phyloP scores from a whole-genome alignment of 2,888 invertebrate genomes.

The Melanotus villosus region DNA sequence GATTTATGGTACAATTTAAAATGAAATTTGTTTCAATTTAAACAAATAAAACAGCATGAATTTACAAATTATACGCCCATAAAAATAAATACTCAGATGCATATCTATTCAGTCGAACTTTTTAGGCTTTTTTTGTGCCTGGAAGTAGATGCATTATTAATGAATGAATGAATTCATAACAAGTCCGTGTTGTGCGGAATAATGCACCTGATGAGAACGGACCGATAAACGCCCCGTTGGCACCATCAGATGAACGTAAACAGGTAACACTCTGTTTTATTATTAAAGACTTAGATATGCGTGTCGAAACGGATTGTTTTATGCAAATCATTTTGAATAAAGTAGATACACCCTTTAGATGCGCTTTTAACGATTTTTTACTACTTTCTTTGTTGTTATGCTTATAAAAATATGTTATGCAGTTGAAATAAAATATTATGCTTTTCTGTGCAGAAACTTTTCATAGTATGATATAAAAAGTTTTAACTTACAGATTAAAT shows the following conservation, averaged over 20 bases:
- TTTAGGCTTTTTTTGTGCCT: constrained; percentile 20
- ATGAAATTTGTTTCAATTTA: too few relatives aligned
- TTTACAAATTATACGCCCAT: too few relatives aligned
- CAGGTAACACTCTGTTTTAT: constrained; percentile 27
- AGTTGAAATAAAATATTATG: too few relatives aligned
- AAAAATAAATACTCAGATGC: too few relatives aligned
- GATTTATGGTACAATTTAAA: too few relatives aligned
- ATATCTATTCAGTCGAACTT: too few relatives aligned
- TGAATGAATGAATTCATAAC: constrained; percentile 31
- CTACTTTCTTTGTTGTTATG: background rate
- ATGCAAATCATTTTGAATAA: constrained; percentile 19
- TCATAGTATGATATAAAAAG: too few relatives aligned
- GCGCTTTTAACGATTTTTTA: background rate
- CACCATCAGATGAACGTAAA: constrained; percentile 23
- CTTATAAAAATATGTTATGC: too few relatives aligned
- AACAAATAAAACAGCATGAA: too few relatives aligned
- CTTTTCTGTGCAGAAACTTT: too few relatives aligned
- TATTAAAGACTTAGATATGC: constrained; percentile 23
- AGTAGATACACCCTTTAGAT: constrained; percentile 5
- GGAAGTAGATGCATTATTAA: constrained; percentile 28
- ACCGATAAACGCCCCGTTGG: constrained; percentile 35
- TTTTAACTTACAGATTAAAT: too few relatives aligned
- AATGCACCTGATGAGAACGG: constrained; percentile 24
- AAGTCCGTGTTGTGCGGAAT: constrained; percentile 27
- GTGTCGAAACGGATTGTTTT: constrained; percentile 10